Percentiles rank a stretch among this genome's conserved stretches.
Evolutionary conservation across 2,888 invertebrate genomes (phyloP).

Genomic region (Ennomos quercinarius): DNA sequence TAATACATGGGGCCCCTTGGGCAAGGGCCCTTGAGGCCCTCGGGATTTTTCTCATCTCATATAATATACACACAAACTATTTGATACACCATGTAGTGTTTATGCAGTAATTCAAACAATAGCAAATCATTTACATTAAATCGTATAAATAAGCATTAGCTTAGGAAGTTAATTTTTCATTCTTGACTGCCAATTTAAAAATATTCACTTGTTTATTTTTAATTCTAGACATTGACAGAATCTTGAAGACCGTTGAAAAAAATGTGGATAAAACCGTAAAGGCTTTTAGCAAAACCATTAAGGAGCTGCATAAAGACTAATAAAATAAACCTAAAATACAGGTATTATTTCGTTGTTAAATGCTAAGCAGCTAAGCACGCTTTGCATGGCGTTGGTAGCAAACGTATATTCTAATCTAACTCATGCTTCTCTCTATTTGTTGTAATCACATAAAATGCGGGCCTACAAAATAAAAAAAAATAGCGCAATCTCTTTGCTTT

Average conservation of each 20-base stretch:
- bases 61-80: too few relatives aligned
- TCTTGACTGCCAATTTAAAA: slow-evolving; percentile 29
- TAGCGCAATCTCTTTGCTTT: too few relatives aligned
- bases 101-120: too few relatives aligned
- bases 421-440: not conserved
- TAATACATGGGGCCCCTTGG: too few relatives aligned
- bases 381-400: slow-evolving; percentile 55
- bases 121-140: too few relatives aligned
- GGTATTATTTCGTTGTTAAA: slow-evolving; percentile 47
- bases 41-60: too few relatives aligned
- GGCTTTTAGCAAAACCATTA: slow-evolving; percentile 62
- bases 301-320: slow-evolving; percentile 64
- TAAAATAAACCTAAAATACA: slow-evolving; percentile 48
- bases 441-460: too few relatives aligned
- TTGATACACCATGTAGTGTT: too few relatives aligned
- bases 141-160: too few relatives aligned
- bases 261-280: slow-evolving; percentile 69
- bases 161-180: not conserved
- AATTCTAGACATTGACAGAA: slow-evolving; percentile 59
- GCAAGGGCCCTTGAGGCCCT: too few relatives aligned
- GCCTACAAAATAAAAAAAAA: too few relatives aligned
- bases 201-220: slow-evolving; percentile 13
- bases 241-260: slow-evolving; percentile 66
- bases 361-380: slow-evolving; percentile 47
- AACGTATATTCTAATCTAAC: slow-evolving; percentile 4